phyloP scores from a whole-genome alignment of 2,113 vertebrate species.

The Atlantisia rogersi region DNA sequence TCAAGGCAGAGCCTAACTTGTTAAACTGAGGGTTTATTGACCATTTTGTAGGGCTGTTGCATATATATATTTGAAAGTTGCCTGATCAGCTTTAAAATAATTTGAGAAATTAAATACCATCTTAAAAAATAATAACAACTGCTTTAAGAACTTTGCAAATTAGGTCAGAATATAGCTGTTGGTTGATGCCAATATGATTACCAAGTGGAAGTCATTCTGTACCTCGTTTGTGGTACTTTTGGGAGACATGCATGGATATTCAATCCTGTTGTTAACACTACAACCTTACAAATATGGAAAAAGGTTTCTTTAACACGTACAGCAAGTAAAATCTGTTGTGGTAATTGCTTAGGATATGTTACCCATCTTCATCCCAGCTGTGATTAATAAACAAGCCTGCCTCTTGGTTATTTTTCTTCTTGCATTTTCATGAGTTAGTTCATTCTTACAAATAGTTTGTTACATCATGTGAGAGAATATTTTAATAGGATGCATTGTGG shows the following conservation, averaged over 20 bases:
- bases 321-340: neutral
- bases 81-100: neutral
- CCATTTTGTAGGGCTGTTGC: neutral
- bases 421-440: constrained; percentile 3
- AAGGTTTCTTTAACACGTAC: neutral
- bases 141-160: neutral
- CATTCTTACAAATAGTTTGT: constrained; percentile 23
- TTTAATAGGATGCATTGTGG: neutral
- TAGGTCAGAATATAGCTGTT: neutral
- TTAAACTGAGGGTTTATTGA: neutral
- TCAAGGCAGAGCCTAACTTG: neutral
- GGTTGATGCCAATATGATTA: neutral
- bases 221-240: neutral
- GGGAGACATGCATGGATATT: neutral
- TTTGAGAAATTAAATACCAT: neutral
- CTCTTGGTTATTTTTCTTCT: neutral
- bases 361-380: neutral
- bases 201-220: neutral
- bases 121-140: neutral
- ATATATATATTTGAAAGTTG: neutral
- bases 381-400: neutral
- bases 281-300: neutral
- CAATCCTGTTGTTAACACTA: neutral
- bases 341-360: neutral
- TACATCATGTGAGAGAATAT: neutral